These are phyloP conservation scores for Julus scanicus DNA, from an alignment of 2,888 invertebrate genomes.

Conservation along the genomic window DNA sequence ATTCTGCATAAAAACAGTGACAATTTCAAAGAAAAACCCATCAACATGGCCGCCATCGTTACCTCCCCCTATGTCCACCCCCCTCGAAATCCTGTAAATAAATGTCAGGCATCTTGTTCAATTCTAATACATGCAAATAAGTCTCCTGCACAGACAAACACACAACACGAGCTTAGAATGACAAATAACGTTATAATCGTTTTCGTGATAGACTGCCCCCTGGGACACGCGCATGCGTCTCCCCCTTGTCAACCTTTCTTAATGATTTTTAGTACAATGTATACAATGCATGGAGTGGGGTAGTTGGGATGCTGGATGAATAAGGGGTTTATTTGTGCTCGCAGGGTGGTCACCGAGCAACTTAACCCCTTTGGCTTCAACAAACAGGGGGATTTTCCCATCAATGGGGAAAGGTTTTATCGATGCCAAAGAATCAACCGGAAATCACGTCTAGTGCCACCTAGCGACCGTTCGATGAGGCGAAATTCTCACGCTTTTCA, in stretches of 20 bases:
- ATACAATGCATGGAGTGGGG: neutral
- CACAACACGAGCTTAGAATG: conserved; percentile 39
- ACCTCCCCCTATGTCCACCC: neutral
- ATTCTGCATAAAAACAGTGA: neutral
- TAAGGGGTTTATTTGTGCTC: conserved; percentile 15
- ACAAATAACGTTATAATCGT: conserved; percentile 47
- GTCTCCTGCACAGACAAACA: neutral
- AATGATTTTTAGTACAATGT: conserved; percentile 29
- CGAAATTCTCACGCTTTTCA: too few relatives aligned
- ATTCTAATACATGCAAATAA: conserved; percentile 26
- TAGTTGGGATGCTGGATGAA: conserved; percentile 15
- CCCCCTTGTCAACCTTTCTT: conserved; percentile 7
- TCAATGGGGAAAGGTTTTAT: neutral
- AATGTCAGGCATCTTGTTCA: conserved; percentile 15
- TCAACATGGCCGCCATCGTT: neutral
- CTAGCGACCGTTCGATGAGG: neutral
- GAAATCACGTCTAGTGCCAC: neutral
- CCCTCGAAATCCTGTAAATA: neutral
- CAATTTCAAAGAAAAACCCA: neutral
- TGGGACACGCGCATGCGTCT: conserved; percentile 40
- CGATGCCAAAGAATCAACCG: neutral
- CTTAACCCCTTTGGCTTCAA: conserved; percentile 4
- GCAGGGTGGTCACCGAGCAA: neutral
- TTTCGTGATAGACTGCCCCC: conserved; percentile 22
- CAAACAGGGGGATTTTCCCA: neutral